Evolutionary conservation across 2,113 vertebrate species (phyloP).

Genomic region (Stigmatopora argus): DNA sequence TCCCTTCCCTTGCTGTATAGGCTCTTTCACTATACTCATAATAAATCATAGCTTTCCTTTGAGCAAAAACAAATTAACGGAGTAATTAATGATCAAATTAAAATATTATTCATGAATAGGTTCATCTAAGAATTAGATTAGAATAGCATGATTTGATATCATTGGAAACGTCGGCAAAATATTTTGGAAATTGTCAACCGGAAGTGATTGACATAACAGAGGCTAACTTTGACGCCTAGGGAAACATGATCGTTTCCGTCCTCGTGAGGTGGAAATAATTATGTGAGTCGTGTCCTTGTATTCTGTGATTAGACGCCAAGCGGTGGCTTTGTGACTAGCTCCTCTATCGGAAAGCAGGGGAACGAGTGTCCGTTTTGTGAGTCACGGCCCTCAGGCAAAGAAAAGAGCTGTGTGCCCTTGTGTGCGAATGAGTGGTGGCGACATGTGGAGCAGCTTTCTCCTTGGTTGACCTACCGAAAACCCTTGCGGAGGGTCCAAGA

Average conservation of each 20-base stretch:
- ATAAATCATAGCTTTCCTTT: too few species aligned
- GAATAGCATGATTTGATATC: neutral
- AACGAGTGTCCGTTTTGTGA: conserved; percentile 4
- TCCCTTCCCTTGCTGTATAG: too few species aligned
- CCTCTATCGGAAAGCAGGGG: neutral
- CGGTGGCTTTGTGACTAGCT: neutral
- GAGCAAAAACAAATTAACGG: neutral
- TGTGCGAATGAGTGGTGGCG: neutral
- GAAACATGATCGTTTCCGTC: conserved; percentile 5
- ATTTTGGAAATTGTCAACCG: conserved; percentile 25
- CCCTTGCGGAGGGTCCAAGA: conserved; percentile 18
- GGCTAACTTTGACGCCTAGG: neutral
- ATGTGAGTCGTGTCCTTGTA: conserved; percentile 35
- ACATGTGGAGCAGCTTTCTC: conserved; percentile 47
- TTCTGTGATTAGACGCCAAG: neutral
- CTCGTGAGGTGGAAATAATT: conserved; percentile 29
- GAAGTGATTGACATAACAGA: neutral
- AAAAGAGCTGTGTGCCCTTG: neutral
- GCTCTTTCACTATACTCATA: too few species aligned
- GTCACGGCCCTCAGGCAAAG: conserved; percentile 12
- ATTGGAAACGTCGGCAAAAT: neutral
- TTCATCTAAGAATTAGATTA: neutral
- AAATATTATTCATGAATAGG: neutral
- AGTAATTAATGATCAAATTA: neutral
- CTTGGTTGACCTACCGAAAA: conserved; percentile 63